Percentiles rank a stretch among this genome's conserved stretches.
Evolutionary conservation across 2,113 vertebrate species (phyloP).

Genomic region (Dicerorhinus sumatrensis): DNA sequence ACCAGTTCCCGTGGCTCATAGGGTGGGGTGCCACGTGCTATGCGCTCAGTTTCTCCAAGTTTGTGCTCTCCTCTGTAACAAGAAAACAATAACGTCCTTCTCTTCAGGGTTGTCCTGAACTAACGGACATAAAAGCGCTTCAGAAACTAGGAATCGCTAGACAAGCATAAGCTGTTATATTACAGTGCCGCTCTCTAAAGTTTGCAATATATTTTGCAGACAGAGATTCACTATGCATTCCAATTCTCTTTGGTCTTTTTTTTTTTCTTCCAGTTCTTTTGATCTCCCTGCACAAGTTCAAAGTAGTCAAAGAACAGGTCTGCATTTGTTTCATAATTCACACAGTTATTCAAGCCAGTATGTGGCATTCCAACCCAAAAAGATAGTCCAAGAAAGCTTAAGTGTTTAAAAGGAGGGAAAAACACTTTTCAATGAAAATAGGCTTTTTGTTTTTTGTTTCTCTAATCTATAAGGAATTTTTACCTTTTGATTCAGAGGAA

Average conservation of each 20-base stretch:
- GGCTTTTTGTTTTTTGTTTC: not conserved
- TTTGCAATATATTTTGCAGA: slow-evolving; percentile 12
- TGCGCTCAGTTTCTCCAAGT: not conserved
- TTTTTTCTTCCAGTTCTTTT: slow-evolving; percentile 61
- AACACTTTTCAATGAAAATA: slow-evolving; percentile 17
- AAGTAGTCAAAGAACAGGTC: slow-evolving; percentile 48
- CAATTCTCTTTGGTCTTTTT: slow-evolving; percentile 56
- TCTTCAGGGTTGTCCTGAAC: slow-evolving; percentile 2
- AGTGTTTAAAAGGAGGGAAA: not conserved
- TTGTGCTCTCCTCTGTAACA: not conserved
- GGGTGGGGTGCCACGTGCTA: not conserved
- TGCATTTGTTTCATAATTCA: slow-evolving; percentile 53
- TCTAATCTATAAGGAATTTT: slow-evolving; percentile 4
- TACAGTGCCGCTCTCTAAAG: not conserved
- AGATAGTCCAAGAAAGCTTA: not conserved
- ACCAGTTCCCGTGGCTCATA: not conserved
- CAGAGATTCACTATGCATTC: not conserved
- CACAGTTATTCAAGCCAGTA: not conserved
- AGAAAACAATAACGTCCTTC: not conserved
- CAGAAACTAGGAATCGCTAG: not conserved
- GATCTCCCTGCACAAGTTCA: slow-evolving; percentile 44
- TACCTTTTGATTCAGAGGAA: not conserved
- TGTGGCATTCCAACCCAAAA: not conserved
- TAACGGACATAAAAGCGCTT: not conserved
- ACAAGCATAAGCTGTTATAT: not conserved